These are phyloP conservation scores for Eupeodes latifasciatus DNA, from an alignment of 2,888 invertebrate species.

Conservation along the genomic window DNA sequence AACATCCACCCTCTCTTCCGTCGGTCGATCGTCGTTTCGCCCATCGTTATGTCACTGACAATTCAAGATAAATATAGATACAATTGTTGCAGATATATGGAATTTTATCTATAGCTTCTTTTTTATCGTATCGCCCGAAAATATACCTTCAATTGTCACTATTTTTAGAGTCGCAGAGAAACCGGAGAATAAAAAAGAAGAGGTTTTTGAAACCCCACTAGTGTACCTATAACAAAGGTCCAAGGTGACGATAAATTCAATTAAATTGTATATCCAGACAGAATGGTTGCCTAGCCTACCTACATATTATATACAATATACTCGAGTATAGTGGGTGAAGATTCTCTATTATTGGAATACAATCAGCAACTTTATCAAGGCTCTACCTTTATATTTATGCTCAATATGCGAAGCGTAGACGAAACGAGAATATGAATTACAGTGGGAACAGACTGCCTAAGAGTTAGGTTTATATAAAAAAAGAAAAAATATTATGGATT, in stretches of 20 bases:
- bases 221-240: slow-evolving; percentile 22
- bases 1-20: background rate
- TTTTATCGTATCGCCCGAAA: slow-evolving; percentile 27
- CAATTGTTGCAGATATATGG: slow-evolving; percentile 49
- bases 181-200: background rate
- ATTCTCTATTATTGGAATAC: background rate
- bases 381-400: background rate
- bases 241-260: slow-evolving; percentile 55
- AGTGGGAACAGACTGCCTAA: background rate
- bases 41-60: background rate
- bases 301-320: no score
- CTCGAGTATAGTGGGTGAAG: background rate
- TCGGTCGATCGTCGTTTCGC: background rate
- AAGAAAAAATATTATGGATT: no score
- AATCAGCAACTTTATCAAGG: background rate
- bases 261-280: slow-evolving; percentile 26
- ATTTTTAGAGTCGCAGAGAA: background rate
- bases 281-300: background rate
- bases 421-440: background rate
- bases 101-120: background rate
- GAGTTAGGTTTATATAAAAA: no score
- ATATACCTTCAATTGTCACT: slow-evolving; percentile 31
- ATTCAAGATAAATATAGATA: slow-evolving; percentile 21
- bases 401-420: background rate
- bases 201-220: background rate